Evolutionary conservation across 2,797 vertebrate species (phyloP), one percentile per base, ranked within the genome.

Genomic region (Pitangus sulphuratus): DNA sequence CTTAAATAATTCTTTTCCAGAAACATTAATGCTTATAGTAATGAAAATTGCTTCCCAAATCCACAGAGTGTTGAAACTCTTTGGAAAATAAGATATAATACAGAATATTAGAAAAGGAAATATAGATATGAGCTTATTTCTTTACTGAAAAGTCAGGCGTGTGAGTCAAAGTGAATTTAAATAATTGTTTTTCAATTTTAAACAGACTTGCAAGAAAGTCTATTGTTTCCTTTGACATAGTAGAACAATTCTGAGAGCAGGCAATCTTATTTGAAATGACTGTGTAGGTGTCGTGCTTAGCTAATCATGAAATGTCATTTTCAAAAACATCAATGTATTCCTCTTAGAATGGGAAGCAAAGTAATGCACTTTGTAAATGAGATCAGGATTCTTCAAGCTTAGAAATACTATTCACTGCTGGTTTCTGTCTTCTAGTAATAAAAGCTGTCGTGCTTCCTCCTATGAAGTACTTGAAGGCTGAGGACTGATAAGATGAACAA

Each of bases 261-360:
- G 40, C 42, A 95, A 92, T 95, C 79, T 94, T 87, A 95, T 94
- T 95, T 96, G 72, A 96, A 97, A 93, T 81, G 80, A 77, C 33
- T 96, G 64, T 95, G 93, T 93, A 95, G 80, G 89, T 89, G 93
- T 84, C 24, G 17, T 62, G 81, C 89, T 96, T 96, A 94, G 77
- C 82, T 97, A 97, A 96, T 97, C 92, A 95, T 82, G 71, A 97
- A 97, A 96, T 96, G 92, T 87, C 80, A 95, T 90, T 94, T 90
- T 89, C 72, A 87, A 96, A 95, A 95, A 83, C 79, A 95, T 95
- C 93, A 92, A 96, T 89, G 19, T 84, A 72, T 95, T 95, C 68
- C 9, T 94, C 61, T 89, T 90, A 72, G 68, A 92, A 87, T 61
- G 57, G 87, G 77, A 94, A 92, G 25, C 25, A 93, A 91, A 72